A percentile compares a stretch with the other conserved stretches of the same genome.
phyloP scores from a whole-genome alignment of 2,797 vertebrate genomes.

The Sebastes steindachneri region DNA sequence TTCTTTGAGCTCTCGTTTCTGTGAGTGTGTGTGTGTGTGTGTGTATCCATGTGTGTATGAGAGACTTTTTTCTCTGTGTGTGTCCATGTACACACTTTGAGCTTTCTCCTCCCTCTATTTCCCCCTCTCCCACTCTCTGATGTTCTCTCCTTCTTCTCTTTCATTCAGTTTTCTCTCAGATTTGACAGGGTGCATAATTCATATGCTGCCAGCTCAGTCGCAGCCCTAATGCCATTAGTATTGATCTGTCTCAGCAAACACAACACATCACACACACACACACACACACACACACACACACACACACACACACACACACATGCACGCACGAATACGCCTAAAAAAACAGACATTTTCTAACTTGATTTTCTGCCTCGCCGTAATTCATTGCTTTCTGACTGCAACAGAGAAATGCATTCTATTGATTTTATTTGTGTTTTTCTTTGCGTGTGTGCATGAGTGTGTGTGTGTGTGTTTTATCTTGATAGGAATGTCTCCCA shows the following conservation, averaged over 20 bases:
- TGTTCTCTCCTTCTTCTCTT: conserved; percentile 24
- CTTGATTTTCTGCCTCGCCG: conserved; percentile 58
- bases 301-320: conserved; percentile 28
- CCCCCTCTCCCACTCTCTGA: neutral
- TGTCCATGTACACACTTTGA: conserved; percentile 3
- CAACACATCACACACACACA: conserved; percentile 16
- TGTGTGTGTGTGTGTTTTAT: neutral
- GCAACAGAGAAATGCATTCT: conserved; percentile 47
- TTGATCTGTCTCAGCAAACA: conserved; percentile 69
- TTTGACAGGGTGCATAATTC: conserved; percentile 78
- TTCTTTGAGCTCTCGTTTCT: conserved; percentile 61
- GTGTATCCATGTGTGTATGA: neutral
- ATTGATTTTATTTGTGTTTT: conserved; percentile 54
- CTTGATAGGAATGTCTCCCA: conserved; percentile 7
- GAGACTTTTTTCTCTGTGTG: conserved; percentile 1
- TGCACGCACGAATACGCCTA: neutral
- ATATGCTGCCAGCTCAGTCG: conserved; percentile 62
- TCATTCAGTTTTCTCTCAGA: conserved; percentile 33
- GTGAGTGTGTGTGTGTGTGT: conserved; percentile 36
- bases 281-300: conserved; percentile 20
- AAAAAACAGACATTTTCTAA: conserved; percentile 60
- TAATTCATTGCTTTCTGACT: conserved; percentile 60
- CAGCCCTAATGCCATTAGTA: conserved; percentile 74
- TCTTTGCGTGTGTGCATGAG: neutral
- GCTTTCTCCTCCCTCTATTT: conserved; percentile 13